These are phyloP conservation scores for Aeoliscus strigatus DNA, from an alignment of 2,797 vertebrate genomes.

Conservation along the genomic window DNA sequence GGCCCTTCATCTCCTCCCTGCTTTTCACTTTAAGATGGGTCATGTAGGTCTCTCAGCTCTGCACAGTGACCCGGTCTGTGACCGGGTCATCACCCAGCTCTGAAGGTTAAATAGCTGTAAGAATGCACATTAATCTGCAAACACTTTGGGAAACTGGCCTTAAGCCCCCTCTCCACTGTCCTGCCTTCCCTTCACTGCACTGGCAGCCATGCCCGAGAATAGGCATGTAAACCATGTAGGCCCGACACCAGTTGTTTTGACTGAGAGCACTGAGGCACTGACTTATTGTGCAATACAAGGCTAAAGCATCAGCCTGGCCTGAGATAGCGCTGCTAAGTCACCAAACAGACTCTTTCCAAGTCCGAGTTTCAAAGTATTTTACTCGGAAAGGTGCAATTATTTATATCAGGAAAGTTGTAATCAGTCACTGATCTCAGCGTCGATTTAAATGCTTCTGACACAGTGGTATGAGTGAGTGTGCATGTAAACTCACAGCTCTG, in stretches of 20 bases:
- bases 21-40: background rate
- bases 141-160: conserved; percentile 32
- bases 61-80: conserved; percentile 18
- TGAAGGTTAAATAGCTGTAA: conserved; percentile 34
- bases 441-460: background rate
- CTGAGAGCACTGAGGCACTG: conserved; percentile 68
- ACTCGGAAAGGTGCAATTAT: conserved; percentile 14
- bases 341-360: conserved; percentile 4
- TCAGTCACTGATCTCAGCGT: background rate
- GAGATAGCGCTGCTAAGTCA: conserved; percentile 14
- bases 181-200: conserved; percentile 16
- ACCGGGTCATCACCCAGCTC: conserved; percentile 24
- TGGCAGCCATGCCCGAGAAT: conserved; percentile 42
- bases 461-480: too few relatives aligned
- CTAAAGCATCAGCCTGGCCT: conserved; percentile 21
- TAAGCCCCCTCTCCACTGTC: conserved; percentile 19
- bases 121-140: conserved; percentile 30
- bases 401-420: conserved; percentile 5
- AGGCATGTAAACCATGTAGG: conserved; percentile 58
- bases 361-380: conserved; percentile 11
- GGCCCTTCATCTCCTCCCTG: too few relatives aligned
- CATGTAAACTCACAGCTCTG: too few relatives aligned
- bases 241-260: conserved; percentile 70
- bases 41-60: conserved; percentile 5
- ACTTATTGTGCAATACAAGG: conserved; percentile 59